Evolutionary conservation across 2,888 invertebrate species (phyloP), one percentile per base, ranked within the genome.

Genomic region (Iselma pallidipennis): DNA sequence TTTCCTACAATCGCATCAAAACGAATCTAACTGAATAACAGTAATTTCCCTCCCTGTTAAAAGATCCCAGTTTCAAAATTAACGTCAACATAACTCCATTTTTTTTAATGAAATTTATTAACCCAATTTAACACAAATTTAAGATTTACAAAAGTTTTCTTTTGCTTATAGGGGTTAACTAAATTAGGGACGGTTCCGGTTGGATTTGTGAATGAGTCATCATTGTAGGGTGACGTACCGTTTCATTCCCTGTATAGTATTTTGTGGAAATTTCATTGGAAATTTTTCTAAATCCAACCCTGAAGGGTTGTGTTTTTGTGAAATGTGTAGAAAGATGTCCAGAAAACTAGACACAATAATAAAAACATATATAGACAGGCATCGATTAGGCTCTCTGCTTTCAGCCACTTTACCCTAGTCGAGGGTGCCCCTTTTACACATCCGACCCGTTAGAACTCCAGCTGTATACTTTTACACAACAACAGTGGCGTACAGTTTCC

Each of bases 11-110:
- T 67, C 57, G 63, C 65, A 67, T 65, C 61, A 61, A 52, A 56
- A 59, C 56, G 52, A 66, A 66, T 56, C 62, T 53, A 66, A 66
- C 60, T 65, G 60, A 26, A 58, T 66, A 64, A 67, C 64, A 62
- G 63, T 60, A 61, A 63, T 66, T 59, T 53, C 60, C 58, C 58
- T 52, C 55, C 25, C 19, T 54, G 14, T 53, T 29, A n/a, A n/a
- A n/a, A n/a, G n/a, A n/a, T n/a, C n/a, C 6, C 9, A 37, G 19
- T 37, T 37, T 16, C 2, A 37, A 37, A 14, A n/a, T n/a, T n/a
- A n/a, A n/a, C n/a, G n/a, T n/a, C n/a, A n/a, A n/a, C n/a, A n/a
- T n/a, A n/a, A n/a, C n/a, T n/a, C n/a, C n/a, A n/a, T n/a, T n/a
- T n/a, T n/a, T n/a, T n/a, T n/a, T n/a, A n/a, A n/a, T n/a, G n/a